Percentiles rank a stretch among this genome's conserved stretches.
Evolutionary conservation across 2,113 vertebrate genomes (phyloP).

Genomic region (Haemorhous mexicanus): DNA sequence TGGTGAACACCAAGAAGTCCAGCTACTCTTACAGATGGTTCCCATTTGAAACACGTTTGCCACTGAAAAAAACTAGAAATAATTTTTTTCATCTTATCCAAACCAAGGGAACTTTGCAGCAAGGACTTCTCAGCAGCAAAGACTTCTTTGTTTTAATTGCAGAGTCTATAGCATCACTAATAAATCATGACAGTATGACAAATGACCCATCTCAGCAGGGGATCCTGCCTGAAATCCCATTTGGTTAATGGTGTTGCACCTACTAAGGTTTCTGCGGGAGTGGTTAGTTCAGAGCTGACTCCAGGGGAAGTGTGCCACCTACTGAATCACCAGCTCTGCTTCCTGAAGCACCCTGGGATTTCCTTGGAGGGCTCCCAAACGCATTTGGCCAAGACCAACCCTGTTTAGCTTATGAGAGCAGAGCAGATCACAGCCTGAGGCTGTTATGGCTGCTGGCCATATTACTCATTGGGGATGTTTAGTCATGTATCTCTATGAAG

Average conservation of each 20-base stretch:
- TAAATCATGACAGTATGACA: constrained; percentile 26
- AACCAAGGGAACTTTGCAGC: background rate
- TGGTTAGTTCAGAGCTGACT: constrained; percentile 21
- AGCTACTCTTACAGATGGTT: background rate
- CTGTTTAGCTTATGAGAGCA: constrained; percentile 60
- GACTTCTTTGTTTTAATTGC: background rate
- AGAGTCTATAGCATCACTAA: background rate
- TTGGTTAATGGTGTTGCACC: constrained; percentile 26
- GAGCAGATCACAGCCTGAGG: constrained; percentile 61
- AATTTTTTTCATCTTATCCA: background rate
- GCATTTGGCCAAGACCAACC: constrained; percentile 32
- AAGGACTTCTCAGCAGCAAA: background rate
- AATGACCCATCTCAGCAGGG: background rate
- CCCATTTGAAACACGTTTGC: background rate
- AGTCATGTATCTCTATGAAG: constrained; percentile 70
- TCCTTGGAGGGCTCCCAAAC: constrained; percentile 62
- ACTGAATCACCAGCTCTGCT: constrained; percentile 63
- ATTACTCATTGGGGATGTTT: constrained; percentile 75
- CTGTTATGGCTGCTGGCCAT: constrained; percentile 66
- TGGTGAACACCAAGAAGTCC: background rate
- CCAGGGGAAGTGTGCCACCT: constrained; percentile 56
- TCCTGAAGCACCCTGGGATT: constrained; percentile 65
- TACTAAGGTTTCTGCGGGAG: background rate
- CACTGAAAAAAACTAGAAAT: background rate
- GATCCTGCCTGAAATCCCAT: constrained; percentile 10